These are phyloP conservation scores for Hoplostethus mediterraneus DNA, from an alignment of 2,797 vertebrate genomes.

Conservation along the genomic window DNA sequence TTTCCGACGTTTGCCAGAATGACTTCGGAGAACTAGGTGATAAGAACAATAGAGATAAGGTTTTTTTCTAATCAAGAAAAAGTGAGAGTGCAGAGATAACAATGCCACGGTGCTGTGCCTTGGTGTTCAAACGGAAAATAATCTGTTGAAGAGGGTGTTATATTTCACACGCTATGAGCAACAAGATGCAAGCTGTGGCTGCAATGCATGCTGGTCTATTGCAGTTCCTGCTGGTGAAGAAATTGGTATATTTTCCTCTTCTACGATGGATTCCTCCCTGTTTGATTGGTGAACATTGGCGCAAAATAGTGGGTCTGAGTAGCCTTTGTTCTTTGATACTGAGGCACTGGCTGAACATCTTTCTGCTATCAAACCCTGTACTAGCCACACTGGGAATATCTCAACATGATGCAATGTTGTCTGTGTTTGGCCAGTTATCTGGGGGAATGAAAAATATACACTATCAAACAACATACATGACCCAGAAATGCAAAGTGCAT, in stretches of 20 bases:
- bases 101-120: too few species aligned
- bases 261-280: background rate
- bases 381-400: background rate
- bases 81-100: too few species aligned
- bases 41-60: too few species aligned
- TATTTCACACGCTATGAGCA: background rate
- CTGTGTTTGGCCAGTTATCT: too few species aligned
- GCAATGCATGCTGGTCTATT: background rate
- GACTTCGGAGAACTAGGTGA: too few species aligned
- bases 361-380: background rate
- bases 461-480: background rate
- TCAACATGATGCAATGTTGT: background rate
- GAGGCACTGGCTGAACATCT: background rate
- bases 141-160: background rate
- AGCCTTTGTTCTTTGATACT: too few species aligned
- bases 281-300: too few species aligned
- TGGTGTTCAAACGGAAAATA: too few species aligned
- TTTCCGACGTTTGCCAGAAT: too few species aligned
- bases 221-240: background rate
- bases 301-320: background rate
- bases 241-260: conserved; percentile 5
- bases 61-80: too few species aligned
- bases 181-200: background rate
- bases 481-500: too few species aligned
- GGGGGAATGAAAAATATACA: background rate